These are phyloP conservation scores for Phataginus tricuspis DNA, from an alignment of 2,797 vertebrate species.

Conservation along the genomic window DNA sequence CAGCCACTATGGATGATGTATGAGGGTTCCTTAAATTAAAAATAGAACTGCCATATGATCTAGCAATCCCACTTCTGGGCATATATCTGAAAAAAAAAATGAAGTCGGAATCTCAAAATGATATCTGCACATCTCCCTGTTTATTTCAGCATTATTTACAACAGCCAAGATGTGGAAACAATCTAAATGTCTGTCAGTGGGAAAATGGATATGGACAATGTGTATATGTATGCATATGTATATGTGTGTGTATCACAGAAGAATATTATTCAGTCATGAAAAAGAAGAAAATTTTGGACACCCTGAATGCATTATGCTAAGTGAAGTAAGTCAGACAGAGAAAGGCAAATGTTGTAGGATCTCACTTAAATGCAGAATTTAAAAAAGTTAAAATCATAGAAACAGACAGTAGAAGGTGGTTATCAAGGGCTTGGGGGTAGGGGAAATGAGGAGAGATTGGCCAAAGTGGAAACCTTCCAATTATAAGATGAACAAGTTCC, in stretches of 20 bases:
- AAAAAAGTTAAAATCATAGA: neutral
- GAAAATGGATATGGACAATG: neutral
- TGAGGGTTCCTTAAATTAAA: neutral
- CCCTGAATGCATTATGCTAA: neutral
- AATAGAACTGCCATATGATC: neutral
- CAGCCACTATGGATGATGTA: neutral
- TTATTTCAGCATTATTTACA: neutral
- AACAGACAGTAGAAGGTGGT: neutral
- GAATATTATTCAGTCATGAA: neutral
- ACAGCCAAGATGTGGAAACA: neutral
- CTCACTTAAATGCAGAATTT: neutral
- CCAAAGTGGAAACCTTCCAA: neutral
- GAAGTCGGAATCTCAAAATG: neutral
- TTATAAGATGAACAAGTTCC: neutral
- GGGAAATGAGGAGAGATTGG: neutral
- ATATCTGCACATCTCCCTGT: neutral
- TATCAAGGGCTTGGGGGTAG: neutral
- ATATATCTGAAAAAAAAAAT: neutral
- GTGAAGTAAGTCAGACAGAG: neutral
- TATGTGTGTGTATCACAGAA: neutral
- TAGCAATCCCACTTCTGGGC: neutral
- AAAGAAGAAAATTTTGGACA: neutral
- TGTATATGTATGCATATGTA: neutral
- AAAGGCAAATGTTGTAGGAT: neutral
- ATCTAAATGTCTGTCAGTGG: neutral